Evolutionary conservation across 2,888 invertebrate species (phyloP).

Genomic region (Himalopsyche anomala): DNA sequence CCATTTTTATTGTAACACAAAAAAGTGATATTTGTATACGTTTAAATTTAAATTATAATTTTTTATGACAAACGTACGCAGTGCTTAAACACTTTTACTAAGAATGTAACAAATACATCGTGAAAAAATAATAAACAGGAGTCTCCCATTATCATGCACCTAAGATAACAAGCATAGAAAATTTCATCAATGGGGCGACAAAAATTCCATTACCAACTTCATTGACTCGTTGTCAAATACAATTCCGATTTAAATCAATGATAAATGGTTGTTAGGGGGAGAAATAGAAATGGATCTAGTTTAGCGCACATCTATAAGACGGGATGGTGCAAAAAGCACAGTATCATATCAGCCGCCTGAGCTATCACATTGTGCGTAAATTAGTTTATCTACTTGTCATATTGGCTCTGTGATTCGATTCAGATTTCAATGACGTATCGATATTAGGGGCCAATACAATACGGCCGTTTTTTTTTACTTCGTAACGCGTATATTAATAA

Average conservation of each 20-base stretch:
- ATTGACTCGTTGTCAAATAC: slow-evolving; percentile 78
- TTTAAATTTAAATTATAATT: no score
- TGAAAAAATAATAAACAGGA: neutral
- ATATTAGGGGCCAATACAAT: slow-evolving; percentile 23
- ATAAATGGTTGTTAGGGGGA: slow-evolving; percentile 72
- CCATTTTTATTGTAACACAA: no score
- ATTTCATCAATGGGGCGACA: slow-evolving; percentile 70
- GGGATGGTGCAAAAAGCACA: slow-evolving; percentile 17
- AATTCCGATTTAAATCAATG: slow-evolving; percentile 76
- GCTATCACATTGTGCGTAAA: slow-evolving; percentile 43
- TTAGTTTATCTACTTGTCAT: slow-evolving; percentile 58
- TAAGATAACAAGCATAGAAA: slow-evolving; percentile 49
- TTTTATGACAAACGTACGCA: no score
- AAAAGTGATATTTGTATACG: no score
- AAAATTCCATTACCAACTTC: slow-evolving; percentile 77
- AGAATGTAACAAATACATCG: no score
- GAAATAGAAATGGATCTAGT: slow-evolving; percentile 53
- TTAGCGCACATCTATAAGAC: neutral
- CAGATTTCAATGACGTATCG: slow-evolving; percentile 48
- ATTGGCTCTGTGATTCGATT: slow-evolving; percentile 54
- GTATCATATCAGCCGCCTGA: slow-evolving; percentile 8
- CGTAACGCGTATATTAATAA: no score
- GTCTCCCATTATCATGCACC: slow-evolving; percentile 17
- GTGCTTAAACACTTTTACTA: no score
- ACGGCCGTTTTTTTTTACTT: neutral